phyloP scores from a whole-genome alignment of 2,888 invertebrate species.

The Leucophora obtusa region DNA sequence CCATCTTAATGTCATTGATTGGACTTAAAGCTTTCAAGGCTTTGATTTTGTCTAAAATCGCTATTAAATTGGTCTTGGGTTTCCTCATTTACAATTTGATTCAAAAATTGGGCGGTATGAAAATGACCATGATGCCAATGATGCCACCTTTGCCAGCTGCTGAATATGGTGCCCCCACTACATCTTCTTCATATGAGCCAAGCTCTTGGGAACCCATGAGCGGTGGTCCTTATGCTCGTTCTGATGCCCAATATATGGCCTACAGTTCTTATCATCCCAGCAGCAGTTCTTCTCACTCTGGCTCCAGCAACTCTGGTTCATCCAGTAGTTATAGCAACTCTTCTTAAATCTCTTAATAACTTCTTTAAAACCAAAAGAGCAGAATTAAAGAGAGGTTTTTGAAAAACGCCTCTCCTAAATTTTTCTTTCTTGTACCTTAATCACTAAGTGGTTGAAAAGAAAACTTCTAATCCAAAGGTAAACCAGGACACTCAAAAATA shows the following conservation, averaged over 20 bases:
- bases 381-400: conserved; percentile 39
- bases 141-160: conserved; percentile 81
- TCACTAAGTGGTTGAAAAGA: conserved; percentile 51
- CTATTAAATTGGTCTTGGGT: conserved; percentile 88
- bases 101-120: conserved; percentile 89
- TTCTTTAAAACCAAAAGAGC: neutral
- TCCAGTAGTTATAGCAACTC: conserved; percentile 71
- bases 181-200: conserved; percentile 86
- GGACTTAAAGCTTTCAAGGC: conserved; percentile 91
- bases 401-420: conserved; percentile 28
- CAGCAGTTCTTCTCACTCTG: conserved; percentile 81
- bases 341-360: conserved; percentile 65
- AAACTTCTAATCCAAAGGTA: conserved; percentile 29
- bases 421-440: conserved; percentile 37
- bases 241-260: conserved; percentile 85
- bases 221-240: conserved; percentile 88
- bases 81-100: conserved; percentile 89
- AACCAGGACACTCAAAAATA: conserved; percentile 42
- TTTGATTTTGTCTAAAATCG: conserved; percentile 89
- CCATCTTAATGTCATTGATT: conserved; percentile 87
- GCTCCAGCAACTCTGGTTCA: conserved; percentile 75
- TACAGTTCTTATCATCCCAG: conserved; percentile 87
- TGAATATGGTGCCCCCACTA: conserved; percentile 85
- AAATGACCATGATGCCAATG: conserved; percentile 84
- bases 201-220: conserved; percentile 84